Conservation (phyloP, 2,113 vertebrate species). For the Sceloporus tristichus region DNA sequence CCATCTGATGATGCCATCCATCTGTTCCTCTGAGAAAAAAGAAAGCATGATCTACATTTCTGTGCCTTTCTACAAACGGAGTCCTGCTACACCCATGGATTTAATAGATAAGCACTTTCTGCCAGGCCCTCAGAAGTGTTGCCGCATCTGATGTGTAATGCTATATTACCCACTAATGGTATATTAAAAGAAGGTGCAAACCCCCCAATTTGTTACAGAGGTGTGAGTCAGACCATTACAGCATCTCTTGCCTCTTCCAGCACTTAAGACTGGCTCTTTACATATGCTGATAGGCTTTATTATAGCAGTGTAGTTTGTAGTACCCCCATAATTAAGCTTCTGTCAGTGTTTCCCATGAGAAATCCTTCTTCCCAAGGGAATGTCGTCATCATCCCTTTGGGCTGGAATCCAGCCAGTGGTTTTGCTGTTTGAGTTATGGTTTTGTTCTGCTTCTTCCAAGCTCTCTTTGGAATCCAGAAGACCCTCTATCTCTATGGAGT, state of each 20-base stretch:
- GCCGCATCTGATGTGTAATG: constrained; percentile 10
- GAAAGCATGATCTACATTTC: not conserved
- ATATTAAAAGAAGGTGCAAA: constrained; percentile 15
- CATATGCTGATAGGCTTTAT: constrained; percentile 20
- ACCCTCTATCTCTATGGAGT: not conserved
- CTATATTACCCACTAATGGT: constrained; percentile 12
- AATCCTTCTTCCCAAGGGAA: not conserved
- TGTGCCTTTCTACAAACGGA: not conserved
- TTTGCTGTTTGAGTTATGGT: not conserved
- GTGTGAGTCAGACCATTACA: constrained; percentile 27
- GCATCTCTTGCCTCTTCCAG: not conserved
- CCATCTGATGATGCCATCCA: too few relatives aligned
- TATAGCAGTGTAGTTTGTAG: not conserved
- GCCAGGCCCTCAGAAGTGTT: constrained; percentile 19
- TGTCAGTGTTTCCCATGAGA: constrained; percentile 10
- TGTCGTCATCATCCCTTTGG: not conserved
- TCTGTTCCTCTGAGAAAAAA: not conserved
- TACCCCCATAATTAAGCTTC: constrained; percentile 6
- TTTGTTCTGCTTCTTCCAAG: not conserved
- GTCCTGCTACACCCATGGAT: constrained; percentile 5
- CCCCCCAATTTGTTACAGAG: constrained; percentile 22
- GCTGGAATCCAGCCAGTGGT: not conserved
- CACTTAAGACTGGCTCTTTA: not conserved
- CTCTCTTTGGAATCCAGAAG: not conserved
- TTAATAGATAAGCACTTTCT: not conserved